Percentiles rank a stretch among this genome's conserved stretches.
These are phyloP conservation scores for Dromius quadrimaculatus DNA, from an alignment of 2,888 invertebrate species.

Conservation along the genomic window DNA sequence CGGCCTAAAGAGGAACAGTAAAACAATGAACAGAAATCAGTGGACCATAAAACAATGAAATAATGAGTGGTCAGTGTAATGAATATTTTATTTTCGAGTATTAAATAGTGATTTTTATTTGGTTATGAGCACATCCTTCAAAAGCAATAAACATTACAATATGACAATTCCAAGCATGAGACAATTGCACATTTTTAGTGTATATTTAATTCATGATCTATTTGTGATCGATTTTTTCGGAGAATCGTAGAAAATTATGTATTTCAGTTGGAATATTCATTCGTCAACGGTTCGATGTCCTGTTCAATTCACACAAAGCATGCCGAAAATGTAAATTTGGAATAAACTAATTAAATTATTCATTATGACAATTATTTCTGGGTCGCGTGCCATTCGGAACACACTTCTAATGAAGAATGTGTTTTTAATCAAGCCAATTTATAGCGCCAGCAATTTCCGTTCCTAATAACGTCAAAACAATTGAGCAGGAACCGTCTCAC, in stretches of 20 bases:
- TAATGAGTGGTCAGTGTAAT: no score
- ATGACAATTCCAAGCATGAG: not conserved
- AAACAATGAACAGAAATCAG: no score
- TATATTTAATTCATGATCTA: no score
- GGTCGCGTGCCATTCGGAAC: conserved; percentile 27
- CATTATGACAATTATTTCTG: conserved; percentile 12
- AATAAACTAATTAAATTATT: conserved; percentile 13
- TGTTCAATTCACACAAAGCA: conserved; percentile 1
- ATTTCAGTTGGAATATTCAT: no score
- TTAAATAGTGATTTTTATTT: no score
- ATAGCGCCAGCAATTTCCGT: conserved; percentile 38
- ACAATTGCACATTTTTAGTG: no score
- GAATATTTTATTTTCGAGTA: no score
- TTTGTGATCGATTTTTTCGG: no score
- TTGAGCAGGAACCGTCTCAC: not conserved
- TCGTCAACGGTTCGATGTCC: not conserved
- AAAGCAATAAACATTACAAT: conserved; percentile 5
- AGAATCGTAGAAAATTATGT: no score
- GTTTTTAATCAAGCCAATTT: conserved; percentile 46
- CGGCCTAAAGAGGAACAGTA: no score
- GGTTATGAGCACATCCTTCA: no score
- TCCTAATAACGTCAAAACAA: conserved; percentile 13
- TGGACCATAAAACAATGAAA: no score
- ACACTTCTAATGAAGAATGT: conserved; percentile 35
- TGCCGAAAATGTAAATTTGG: conserved; percentile 10